phyloP scores from a whole-genome alignment of 2,797 vertebrate species.

The Enteromius thamalakanensis region DNA sequence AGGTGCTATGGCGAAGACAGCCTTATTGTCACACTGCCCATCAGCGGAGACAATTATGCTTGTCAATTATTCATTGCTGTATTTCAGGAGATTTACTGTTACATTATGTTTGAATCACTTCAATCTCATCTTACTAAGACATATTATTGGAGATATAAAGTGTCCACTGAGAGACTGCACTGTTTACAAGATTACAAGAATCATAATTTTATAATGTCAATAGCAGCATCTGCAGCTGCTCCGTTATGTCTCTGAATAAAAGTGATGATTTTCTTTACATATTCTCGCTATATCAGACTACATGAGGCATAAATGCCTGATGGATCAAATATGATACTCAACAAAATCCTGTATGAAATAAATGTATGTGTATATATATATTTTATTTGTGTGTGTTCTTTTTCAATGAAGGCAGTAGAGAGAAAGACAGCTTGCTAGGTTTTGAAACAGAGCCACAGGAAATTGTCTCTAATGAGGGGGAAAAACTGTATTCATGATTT shows the following conservation, averaged over 20 bases:
- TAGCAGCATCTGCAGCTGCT: neutral
- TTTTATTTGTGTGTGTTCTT: too few relatives aligned
- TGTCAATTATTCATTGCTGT: neutral
- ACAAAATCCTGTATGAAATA: neutral
- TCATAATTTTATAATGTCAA: neutral
- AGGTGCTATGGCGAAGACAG: slow-evolving; percentile 9
- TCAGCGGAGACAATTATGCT: neutral
- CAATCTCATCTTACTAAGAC: neutral
- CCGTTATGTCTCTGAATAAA: neutral
- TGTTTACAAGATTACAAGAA: neutral
- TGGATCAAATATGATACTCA: neutral
- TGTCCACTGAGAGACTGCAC: too few relatives aligned
- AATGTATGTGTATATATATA: too few relatives aligned
- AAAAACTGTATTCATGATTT: neutral
- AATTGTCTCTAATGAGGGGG: neutral
- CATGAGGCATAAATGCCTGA: neutral
- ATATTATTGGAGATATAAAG: neutral
- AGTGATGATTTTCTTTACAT: neutral
- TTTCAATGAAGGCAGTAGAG: neutral
- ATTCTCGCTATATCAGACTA: neutral
- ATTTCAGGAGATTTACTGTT: neutral
- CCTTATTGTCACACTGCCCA: neutral
- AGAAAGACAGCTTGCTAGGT: neutral
- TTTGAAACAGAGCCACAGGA: neutral
- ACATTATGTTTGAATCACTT: neutral